These are phyloP conservation scores for Drosophila lutescens DNA, from an alignment of 2,888 invertebrate species.

Conservation along the genomic window DNA sequence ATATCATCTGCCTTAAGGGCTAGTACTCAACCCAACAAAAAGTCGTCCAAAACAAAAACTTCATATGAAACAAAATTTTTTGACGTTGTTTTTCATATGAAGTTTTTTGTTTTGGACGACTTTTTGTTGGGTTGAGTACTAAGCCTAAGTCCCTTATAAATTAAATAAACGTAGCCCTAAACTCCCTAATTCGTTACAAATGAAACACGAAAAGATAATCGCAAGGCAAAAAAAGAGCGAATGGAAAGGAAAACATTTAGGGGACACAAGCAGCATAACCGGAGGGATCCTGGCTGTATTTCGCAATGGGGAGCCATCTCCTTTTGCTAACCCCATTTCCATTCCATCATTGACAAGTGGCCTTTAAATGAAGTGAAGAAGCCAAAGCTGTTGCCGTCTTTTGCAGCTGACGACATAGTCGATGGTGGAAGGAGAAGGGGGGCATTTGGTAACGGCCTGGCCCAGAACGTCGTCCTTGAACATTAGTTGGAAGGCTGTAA, in stretches of 20 bases:
- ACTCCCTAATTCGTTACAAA: conserved; percentile 42
- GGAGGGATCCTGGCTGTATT: conserved; percentile 10
- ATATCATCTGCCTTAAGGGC: not conserved
- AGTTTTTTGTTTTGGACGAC: no score
- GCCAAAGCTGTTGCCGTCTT: conserved; percentile 33
- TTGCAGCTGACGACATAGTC: conserved; percentile 24
- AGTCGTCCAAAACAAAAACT: no score
- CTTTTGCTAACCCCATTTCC: conserved; percentile 13
- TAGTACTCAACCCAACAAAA: no score
- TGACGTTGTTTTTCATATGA: no score
- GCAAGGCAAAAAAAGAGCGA: conserved; percentile 23
- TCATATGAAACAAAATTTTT: no score
- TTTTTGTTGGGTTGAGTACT: no score
- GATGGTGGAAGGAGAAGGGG: not conserved
- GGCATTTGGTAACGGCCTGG: not conserved
- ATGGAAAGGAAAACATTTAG: conserved; percentile 12
- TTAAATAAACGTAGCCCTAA: conserved; percentile 47
- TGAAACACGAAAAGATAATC: conserved; percentile 38
- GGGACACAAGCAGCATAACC: conserved; percentile 20
- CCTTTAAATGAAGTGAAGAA: conserved; percentile 73
- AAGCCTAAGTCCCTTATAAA: not conserved
- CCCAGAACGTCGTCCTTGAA: conserved; percentile 63
- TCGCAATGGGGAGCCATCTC: conserved; percentile 4
- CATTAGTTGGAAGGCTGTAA: conserved; percentile 54
- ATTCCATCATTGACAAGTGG: conserved; percentile 68